Evolutionary conservation across 2,797 vertebrate species (phyloP).

Genomic region (Halcyon chelicuti): DNA sequence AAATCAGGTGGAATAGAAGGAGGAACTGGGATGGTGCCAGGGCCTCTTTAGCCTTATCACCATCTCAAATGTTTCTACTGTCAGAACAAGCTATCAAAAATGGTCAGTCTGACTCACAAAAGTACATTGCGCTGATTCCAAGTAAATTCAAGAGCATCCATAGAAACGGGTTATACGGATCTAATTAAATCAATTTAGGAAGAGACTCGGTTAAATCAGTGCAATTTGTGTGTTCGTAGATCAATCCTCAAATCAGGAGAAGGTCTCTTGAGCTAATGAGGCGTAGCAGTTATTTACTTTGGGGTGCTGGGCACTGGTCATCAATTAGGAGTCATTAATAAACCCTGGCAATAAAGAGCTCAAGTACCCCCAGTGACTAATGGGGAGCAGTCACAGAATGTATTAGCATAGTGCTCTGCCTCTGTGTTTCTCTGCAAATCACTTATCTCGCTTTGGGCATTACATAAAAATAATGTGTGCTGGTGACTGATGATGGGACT

Average conservation of each 20-base stretch:
- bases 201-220: slow-evolving; percentile 46
- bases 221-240: slow-evolving; percentile 54
- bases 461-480: not conserved
- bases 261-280: slow-evolving; percentile 67
- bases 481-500: slow-evolving; percentile 14
- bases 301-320: slow-evolving; percentile 54
- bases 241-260: slow-evolving; percentile 55
- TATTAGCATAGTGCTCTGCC: slow-evolving; percentile 54
- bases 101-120: not conserved
- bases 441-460: not conserved
- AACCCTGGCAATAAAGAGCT: slow-evolving; percentile 63
- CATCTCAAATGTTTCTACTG: slow-evolving; percentile 28
- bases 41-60: not conserved
- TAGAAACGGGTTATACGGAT: slow-evolving; percentile 17
- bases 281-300: slow-evolving; percentile 62
- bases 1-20: not conserved
- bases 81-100: slow-evolving; percentile 28
- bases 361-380: slow-evolving; percentile 45
- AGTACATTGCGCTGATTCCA: not conserved
- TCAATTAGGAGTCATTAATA: slow-evolving; percentile 70
- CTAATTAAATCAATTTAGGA: slow-evolving; percentile 67
- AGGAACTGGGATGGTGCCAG: not conserved
- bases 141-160: slow-evolving; percentile 39
- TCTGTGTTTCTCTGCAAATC: slow-evolving; percentile 56
- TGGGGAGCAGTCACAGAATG: slow-evolving; percentile 57